Evolutionary conservation across 2,888 invertebrate genomes (phyloP), one percentile per base, ranked within the genome.

Genomic region (Abrostola triplasia): DNA sequence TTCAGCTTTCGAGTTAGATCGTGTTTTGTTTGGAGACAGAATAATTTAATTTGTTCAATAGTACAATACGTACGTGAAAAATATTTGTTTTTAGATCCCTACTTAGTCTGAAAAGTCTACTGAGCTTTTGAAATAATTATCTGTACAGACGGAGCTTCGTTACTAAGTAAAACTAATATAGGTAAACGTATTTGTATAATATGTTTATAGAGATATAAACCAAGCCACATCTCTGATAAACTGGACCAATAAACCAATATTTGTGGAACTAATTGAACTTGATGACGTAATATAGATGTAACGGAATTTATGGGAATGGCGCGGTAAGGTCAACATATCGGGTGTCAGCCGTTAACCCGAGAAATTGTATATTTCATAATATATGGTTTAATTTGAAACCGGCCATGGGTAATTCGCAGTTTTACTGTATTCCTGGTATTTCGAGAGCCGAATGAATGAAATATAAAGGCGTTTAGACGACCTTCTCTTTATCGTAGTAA

Each of bases 231-330:
- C 35, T 64, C 50, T 51, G 41, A 54, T 59, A 65, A 67, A 60
- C 53, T 57, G 48, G 44, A 9, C 12, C 44, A 24, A 47, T 24
- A 50, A 53, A 52, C 66, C 56, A 72, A 77, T 78, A 77, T 78
- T 75, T 80, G 70, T 63, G 61, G 57, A 65, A 69, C 55, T 79
- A 77, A 77, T 77, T 79, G 71, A 72, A 67, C 57, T 64, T 64
- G 59, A 56, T 79, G 77, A 76, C 70, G 73, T 71, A 66, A 74
- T 49, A 60, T 55, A 62, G 59, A 73, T 65, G 55, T 72, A 67
- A 78, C 66, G 50, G 76, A 76, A 73, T 66, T 71, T 58, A 72
- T 76, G 71, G 76, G 72, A 66, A 73, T 47, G 24, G 24, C 44
- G 12, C 72, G 56, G 65, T 65, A 59, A 71, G 72, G 61, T 71